Evolutionary conservation across 2,113 vertebrate genomes (phyloP), one percentile per base, ranked within the genome.

Genomic region (Podiceps cristatus): DNA sequence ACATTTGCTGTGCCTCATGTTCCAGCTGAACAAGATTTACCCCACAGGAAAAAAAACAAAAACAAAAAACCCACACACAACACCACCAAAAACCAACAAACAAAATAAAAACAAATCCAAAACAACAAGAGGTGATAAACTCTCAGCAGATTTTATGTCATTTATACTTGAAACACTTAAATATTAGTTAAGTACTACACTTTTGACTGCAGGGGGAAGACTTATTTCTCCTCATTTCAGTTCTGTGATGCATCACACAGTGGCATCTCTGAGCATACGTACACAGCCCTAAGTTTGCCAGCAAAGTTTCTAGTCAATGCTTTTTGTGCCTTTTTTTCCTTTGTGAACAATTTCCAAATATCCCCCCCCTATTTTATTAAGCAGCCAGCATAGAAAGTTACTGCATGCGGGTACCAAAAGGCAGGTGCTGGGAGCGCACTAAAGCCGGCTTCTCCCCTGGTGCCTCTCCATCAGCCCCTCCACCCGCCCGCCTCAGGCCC

Each of bases 291-390:
- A 47, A 66, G 18, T 81, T 33, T 47, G n/a, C 35, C 42, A 87
- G 42, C 11, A 53, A 84, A 93, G 64, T 37, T 77, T 52, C 27
- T 40, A 12, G 7, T 42, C 59, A 40, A 1, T 5, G 5, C 11
- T 9, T 18, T 40, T 33, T 58, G 53, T 12, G 2, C 28, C 6
- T 8, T 18, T n/a, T 42, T 13, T 5, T 2, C 2, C 17, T 15
- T 50, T 8, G 44, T 37, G 9, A 94, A 63, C 11, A 27, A 20
- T 9, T 75, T 50, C 9, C 22, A 63, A 63, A 8, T 27, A 24
- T 2, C 45, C 45, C 7, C 45, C 45, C 45, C 45, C 16, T 33
- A 4, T 31, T 73, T 73, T 58, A 31, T 73, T 64, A 64, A 55
- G 27, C 50, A 53, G 40, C 22, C 33, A 86, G 3, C 23, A 33